phyloP scores from a whole-genome alignment of 2,888 invertebrate species.

The Gari tellinella region DNA sequence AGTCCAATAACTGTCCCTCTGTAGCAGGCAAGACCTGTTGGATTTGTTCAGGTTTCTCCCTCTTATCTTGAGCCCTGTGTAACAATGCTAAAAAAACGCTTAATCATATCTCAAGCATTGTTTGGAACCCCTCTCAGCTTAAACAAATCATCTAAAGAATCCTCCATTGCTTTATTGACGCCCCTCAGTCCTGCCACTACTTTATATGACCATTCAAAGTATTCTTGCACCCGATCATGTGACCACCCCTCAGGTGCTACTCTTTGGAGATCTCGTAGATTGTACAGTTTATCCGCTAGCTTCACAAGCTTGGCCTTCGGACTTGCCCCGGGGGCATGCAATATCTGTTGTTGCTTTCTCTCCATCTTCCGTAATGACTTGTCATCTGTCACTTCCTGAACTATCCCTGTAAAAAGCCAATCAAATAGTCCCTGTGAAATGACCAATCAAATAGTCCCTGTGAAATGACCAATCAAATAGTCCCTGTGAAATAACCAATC shows the following conservation, averaged over 20 bases:
- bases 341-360: slow-evolving; percentile 88
- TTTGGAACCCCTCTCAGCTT: slow-evolving; percentile 36
- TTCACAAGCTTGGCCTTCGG: slow-evolving; percentile 90
- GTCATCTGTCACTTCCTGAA: slow-evolving; percentile 88
- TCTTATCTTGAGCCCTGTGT: no score
- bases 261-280: slow-evolving; percentile 89
- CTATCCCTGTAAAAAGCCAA: slow-evolving; percentile 77
- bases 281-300: slow-evolving; percentile 93
- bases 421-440: no score
- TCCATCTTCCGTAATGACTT: slow-evolving; percentile 88
- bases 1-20: no score
- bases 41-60: no score
- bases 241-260: slow-evolving; percentile 87
- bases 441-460: no score
- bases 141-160: slow-evolving; percentile 77
- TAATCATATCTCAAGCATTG: no score
- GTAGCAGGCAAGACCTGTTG: no score
- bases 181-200: slow-evolving; percentile 89
- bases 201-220: slow-evolving; percentile 89
- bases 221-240: slow-evolving; percentile 86
- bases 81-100: no score
- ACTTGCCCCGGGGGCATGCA: slow-evolving; percentile 86
- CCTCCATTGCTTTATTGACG: slow-evolving; percentile 87
- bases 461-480: no score
- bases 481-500: no score